These are phyloP conservation scores for Hestina assimilis DNA, from an alignment of 1,140 invertebrate species.

Conservation along the genomic window DNA sequence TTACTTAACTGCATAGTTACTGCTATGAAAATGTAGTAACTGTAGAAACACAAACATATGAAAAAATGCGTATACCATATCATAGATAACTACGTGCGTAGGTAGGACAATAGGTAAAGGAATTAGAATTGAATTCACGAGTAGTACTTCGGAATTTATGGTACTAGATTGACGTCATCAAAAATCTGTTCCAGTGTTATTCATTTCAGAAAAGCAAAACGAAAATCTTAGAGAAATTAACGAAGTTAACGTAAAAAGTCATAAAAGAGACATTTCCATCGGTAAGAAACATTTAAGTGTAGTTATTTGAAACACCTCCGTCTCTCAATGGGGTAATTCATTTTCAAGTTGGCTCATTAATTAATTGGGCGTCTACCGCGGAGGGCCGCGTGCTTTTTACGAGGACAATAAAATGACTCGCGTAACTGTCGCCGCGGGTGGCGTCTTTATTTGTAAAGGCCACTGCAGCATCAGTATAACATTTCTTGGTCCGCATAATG, in stretches of 20 bases:
- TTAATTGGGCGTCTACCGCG: constrained; percentile 59
- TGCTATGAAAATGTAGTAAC: no score
- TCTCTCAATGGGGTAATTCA: constrained; percentile 56
- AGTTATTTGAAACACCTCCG: constrained; percentile 53
- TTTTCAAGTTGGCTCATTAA: constrained; percentile 67
- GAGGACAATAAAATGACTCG: constrained; percentile 51
- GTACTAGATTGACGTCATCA: no score
- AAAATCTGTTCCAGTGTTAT: no score
- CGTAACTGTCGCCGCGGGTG: constrained; percentile 42
- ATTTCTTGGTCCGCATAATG: constrained; percentile 27
- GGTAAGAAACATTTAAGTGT: constrained; percentile 48
- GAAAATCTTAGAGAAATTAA: constrained; percentile 4
- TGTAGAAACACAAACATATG: no score
- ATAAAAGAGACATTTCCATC: constrained; percentile 46
- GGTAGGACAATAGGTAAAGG: no score
- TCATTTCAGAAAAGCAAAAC: no score
- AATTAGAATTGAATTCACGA: no score
- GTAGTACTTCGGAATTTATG: no score
- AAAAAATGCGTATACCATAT: no score
- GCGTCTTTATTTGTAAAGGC: constrained; percentile 42
- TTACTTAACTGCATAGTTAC: no score
- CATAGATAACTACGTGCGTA: no score
- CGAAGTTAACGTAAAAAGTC: constrained; percentile 19
- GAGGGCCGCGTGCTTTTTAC: constrained; percentile 60
- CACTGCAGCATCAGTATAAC: constrained; percentile 34